Evolutionary conservation across 53 echinoderm and acorn worm species (phyloP).

Genomic region (Paracentrotus lividus): DNA sequence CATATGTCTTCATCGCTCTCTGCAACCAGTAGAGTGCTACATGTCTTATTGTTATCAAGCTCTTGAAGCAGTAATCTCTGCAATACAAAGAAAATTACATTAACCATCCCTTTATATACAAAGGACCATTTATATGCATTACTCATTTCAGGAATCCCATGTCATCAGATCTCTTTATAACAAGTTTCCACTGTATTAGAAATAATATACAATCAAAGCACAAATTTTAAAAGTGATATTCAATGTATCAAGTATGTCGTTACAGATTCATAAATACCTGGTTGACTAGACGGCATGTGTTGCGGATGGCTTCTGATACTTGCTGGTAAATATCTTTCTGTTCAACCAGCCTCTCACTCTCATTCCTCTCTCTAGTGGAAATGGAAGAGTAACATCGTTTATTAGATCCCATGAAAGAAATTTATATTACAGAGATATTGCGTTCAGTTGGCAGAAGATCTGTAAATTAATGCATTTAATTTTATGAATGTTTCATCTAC

Average conservation of each 20-base stretch:
- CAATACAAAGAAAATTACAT: neutral
- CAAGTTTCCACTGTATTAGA: neutral
- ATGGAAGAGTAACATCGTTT: too few relatives aligned
- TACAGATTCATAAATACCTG: too few relatives aligned
- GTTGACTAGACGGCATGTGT: slow-evolving; percentile 91
- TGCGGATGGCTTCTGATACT: slow-evolving; percentile 82
- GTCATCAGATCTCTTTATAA: too few relatives aligned
- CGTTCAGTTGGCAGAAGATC: too few relatives aligned
- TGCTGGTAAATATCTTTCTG: slow-evolving; percentile 75
- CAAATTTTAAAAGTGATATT: too few relatives aligned
- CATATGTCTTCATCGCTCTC: slow-evolving; percentile 91
- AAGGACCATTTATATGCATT: too few relatives aligned
- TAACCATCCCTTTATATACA: too few relatives aligned
- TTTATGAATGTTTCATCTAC: too few relatives aligned
- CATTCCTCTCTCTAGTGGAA: slow-evolving; percentile 64
- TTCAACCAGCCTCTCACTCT: slow-evolving; percentile 66
- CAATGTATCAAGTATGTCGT: neutral
- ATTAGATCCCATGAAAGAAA: too few relatives aligned
- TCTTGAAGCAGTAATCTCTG: slow-evolving; percentile 83
- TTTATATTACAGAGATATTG: too few relatives aligned
- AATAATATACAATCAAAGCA: neutral
- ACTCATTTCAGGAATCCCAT: too few relatives aligned
- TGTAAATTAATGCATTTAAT: too few relatives aligned
- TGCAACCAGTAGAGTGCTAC: slow-evolving; percentile 84
- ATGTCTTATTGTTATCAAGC: slow-evolving; percentile 77